A percentile compares a stretch with the other conserved stretches of the same genome.
Evolutionary conservation across 2,888 invertebrate species (phyloP).

Genomic region (Melinopterus prodromus): DNA sequence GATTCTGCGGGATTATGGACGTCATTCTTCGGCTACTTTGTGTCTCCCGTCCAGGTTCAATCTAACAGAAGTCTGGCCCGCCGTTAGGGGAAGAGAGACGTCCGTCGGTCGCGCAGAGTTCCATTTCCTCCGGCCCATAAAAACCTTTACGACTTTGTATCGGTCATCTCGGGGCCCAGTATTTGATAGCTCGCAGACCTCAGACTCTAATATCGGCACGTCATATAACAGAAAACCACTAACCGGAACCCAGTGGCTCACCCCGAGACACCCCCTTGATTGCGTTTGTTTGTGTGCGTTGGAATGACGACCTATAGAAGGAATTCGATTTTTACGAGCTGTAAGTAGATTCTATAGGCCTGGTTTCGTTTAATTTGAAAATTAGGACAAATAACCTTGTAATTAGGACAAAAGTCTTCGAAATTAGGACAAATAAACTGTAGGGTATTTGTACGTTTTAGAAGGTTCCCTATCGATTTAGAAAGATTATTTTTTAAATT

Average conservation of each 20-base stretch:
- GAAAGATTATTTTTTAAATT: not conserved
- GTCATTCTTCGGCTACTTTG: constrained; percentile 4
- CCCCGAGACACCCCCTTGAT: not conserved
- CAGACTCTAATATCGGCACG: not conserved
- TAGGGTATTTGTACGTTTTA: not conserved
- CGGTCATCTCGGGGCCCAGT: not conserved
- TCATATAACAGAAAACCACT: constrained; percentile 4
- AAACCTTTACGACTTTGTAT: constrained; percentile 4
- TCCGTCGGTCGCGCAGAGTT: not conserved
- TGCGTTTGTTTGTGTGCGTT: not conserved
- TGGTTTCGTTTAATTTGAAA: not conserved
- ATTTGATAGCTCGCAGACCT: not conserved
- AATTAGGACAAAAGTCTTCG: not conserved
- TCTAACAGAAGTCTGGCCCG: not conserved
- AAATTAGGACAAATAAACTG: not conserved
- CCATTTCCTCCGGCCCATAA: not conserved
- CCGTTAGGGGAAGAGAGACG: not conserved
- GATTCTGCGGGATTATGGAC: not conserved
- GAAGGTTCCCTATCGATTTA: not conserved
- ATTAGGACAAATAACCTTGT: not conserved
- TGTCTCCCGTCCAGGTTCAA: constrained; percentile 4
- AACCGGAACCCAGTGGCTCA: not conserved
- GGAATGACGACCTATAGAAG: not conserved
- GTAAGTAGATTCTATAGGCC: not conserved
- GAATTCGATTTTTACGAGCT: not conserved